Evolutionary conservation across 2,888 invertebrate genomes (phyloP).

Genomic region (Icerya purchasi): DNA sequence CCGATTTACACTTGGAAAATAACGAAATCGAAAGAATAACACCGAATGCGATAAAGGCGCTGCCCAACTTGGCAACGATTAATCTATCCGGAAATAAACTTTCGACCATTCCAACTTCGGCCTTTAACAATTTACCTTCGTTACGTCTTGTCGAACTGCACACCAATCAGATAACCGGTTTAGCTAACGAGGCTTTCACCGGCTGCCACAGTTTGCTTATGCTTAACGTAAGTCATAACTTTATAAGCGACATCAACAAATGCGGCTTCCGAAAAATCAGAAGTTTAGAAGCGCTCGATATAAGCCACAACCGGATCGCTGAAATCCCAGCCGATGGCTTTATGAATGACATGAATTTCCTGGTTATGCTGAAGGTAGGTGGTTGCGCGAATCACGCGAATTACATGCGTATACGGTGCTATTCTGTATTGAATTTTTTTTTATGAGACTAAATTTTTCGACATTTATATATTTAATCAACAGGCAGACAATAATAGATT

Average conservation of each 20-base stretch:
- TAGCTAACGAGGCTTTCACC: slow-evolving; percentile 51
- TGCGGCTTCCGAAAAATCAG: slow-evolving; percentile 48
- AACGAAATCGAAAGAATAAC: slow-evolving; percentile 57
- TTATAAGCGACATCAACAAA: slow-evolving; percentile 48
- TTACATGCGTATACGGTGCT: too few relatives aligned
- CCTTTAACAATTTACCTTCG: slow-evolving; percentile 52
- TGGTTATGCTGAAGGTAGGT: slow-evolving; percentile 51
- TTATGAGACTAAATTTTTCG: too few relatives aligned
- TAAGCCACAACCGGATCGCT: slow-evolving; percentile 55
- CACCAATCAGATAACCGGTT: slow-evolving; percentile 50
- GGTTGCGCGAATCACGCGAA: too few relatives aligned
- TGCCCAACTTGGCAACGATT: slow-evolving; percentile 23
- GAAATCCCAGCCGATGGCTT: slow-evolving; percentile 39
- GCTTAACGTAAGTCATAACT: slow-evolving; percentile 63
- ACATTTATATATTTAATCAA: slow-evolving; percentile 12
- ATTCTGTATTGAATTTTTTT: too few relatives aligned
- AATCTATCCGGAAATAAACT: slow-evolving; percentile 23
- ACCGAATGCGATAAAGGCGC: slow-evolving; percentile 37
- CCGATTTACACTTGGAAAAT: slow-evolving; percentile 54
- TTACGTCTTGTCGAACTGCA: slow-evolving; percentile 54
- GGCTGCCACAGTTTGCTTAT: slow-evolving; percentile 55
- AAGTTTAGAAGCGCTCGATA: slow-evolving; percentile 63
- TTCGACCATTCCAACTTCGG: slow-evolving; percentile 40
- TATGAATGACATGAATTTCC: slow-evolving; percentile 60
- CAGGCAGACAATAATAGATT: slow-evolving; percentile 60